A percentile compares a stretch with the other conserved stretches of the same genome.
These are phyloP conservation scores for Macropodus opercularis DNA, from an alignment of 2,797 vertebrate species.

Conservation along the genomic window DNA sequence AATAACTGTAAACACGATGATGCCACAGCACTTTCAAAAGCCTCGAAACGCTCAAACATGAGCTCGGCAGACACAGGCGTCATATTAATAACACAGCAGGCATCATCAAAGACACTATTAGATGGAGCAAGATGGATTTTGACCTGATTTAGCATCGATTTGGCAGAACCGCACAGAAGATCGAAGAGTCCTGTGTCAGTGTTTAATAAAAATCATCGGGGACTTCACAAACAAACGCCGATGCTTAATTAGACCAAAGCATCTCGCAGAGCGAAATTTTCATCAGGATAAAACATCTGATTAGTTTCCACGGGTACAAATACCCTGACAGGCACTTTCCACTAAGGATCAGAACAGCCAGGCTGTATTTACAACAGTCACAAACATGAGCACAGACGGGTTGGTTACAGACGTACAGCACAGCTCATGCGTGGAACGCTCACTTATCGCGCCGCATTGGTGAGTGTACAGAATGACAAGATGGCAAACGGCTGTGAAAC, in stretches of 20 bases:
- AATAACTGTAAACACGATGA: slow-evolving; percentile 45
- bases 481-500: no score
- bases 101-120: slow-evolving; percentile 53
- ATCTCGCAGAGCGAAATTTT: slow-evolving; percentile 37
- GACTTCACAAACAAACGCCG: slow-evolving; percentile 22
- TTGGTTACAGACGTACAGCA: slow-evolving; percentile 25
- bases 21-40: slow-evolving; percentile 61
- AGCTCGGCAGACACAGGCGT: slow-evolving; percentile 69
- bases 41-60: slow-evolving; percentile 45
- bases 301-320: slow-evolving; percentile 55
- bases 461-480: no score
- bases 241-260: slow-evolving; percentile 58
- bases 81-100: slow-evolving; percentile 54
- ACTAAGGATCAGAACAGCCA: slow-evolving; percentile 41
- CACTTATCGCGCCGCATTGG: no score
- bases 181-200: slow-evolving; percentile 10
- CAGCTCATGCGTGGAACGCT: slow-evolving; percentile 58
- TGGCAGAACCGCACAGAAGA: slow-evolving; percentile 11
- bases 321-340: slow-evolving; percentile 75
- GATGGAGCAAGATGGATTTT: slow-evolving; percentile 45
- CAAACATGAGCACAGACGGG: slow-evolving; percentile 4
- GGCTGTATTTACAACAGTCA: no score
- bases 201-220: slow-evolving; percentile 8
- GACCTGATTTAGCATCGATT: slow-evolving; percentile 57
- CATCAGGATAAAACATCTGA: slow-evolving; percentile 41